These are phyloP conservation scores for Ormyrus pomaceus DNA, from an alignment of 2,888 invertebrate genomes.

Conservation along the genomic window DNA sequence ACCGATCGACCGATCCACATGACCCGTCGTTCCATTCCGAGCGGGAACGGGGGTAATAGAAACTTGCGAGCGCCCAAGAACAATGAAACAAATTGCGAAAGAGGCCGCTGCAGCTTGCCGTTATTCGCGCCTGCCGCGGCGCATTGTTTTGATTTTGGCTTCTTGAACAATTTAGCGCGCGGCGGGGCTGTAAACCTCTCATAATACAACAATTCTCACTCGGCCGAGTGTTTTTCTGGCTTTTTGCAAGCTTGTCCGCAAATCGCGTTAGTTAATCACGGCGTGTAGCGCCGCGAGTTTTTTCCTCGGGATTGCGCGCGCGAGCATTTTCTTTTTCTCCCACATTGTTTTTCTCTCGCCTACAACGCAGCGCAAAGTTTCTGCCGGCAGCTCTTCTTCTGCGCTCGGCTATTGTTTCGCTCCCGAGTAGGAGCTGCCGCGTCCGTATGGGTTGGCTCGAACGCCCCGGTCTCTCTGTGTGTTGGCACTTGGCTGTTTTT, in stretches of 20 bases:
- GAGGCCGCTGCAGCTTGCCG: background rate
- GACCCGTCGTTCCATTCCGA: slow-evolving; percentile 20
- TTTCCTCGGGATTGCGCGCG: slow-evolving; percentile 15
- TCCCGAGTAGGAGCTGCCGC: background rate
- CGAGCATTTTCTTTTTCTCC: slow-evolving; percentile 22
- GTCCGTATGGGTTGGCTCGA: background rate
- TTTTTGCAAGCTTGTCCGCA: slow-evolving; percentile 7
- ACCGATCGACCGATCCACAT: slow-evolving; percentile 48
- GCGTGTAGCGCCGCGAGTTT: background rate
- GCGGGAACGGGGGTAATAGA: background rate
- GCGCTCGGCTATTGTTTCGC: slow-evolving; percentile 33
- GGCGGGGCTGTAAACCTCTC: slow-evolving; percentile 6
- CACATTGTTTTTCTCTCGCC: slow-evolving; percentile 24
- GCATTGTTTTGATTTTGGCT: slow-evolving; percentile 22
- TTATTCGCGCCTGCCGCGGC: background rate
- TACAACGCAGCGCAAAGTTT: too few relatives aligned
- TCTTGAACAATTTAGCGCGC: background rate
- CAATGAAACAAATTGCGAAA: slow-evolving; percentile 51
- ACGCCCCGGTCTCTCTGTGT: background rate
- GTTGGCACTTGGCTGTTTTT: slow-evolving; percentile 35
- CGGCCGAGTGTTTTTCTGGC: slow-evolving; percentile 10
- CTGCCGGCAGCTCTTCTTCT: too few relatives aligned
- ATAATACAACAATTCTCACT: slow-evolving; percentile 43
- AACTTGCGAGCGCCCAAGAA: slow-evolving; percentile 9
- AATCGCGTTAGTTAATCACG: slow-evolving; percentile 49